Evolutionary conservation across 1,140 invertebrate species (phyloP).

Genomic region (Bombus pyrosoma): DNA sequence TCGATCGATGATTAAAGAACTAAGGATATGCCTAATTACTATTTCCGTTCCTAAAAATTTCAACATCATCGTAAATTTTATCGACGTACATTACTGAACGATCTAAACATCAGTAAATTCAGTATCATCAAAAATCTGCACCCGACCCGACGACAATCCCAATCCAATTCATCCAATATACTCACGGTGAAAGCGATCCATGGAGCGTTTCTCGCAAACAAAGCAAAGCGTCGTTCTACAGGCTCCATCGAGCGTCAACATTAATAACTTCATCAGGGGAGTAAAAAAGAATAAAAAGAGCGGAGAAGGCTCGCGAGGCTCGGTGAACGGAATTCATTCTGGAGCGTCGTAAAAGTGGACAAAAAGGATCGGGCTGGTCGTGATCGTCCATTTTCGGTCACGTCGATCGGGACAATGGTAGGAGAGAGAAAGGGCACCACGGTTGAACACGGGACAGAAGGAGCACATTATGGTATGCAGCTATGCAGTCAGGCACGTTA

Average conservation of each 20-base stretch:
- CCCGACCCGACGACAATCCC: neutral
- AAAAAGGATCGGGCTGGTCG: conserved; percentile 25
- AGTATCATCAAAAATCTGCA: neutral
- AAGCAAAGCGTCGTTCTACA: neutral
- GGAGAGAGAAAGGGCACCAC: conserved; percentile 8
- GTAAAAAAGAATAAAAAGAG: conserved; percentile 1
- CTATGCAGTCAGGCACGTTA: conserved; percentile 73
- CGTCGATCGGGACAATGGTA: conserved; percentile 29
- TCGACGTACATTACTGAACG: no score
- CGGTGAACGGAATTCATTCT: conserved; percentile 13
- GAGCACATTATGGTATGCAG: conserved; percentile 74
- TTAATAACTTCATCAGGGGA: conserved; percentile 35
- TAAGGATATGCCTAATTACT: no score
- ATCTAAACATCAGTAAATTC: neutral
- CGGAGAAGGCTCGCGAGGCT: neutral
- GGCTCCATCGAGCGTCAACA: neutral
- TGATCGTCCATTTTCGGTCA: conserved; percentile 25
- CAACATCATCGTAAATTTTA: neutral
- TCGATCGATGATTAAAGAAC: no score
- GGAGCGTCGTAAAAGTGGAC: conserved; percentile 29
- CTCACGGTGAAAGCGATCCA: neutral
- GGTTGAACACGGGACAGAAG: conserved; percentile 50
- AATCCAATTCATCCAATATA: neutral
- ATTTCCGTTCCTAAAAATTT: neutral
- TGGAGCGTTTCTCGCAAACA: neutral